Evolutionary conservation across 1,140 invertebrate species (phyloP), one percentile per base, ranked within the genome.

Genomic region (Heterodera carotae): DNA sequence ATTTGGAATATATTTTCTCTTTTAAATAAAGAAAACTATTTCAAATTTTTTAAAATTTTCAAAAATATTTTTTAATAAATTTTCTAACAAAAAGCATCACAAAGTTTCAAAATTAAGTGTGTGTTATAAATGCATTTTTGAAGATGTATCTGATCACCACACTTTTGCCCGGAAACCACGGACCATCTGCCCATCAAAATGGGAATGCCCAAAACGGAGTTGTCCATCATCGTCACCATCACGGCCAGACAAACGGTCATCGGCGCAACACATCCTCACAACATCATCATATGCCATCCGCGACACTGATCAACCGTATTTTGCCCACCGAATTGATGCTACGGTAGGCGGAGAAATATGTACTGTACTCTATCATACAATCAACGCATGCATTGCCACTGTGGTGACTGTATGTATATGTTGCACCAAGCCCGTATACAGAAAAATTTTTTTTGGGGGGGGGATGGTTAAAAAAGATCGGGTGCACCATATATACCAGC

Each of bases 121-220:
- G 6, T 43, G 12, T 43, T 43, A 8, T 43, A 8, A 0, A 43
- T 43, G 6, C 6, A 8, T 43, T 43, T 22, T 75, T 76, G 76
- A 31, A 87, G 85, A 87, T 85, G 85, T 87, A 87, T 71, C 70
- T 87, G 29, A 87, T 87, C 43, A 87, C 85, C 29, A 84, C 86
- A 29, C 72, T 88, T 27, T 60, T 83, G 34, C 83, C 85, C n/a
- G n/a, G n/a, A 39, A 71, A 33, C 12, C 60, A 53, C 34, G 71
- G 75, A 59, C 56, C 73, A n/a, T n/a, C n/a, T n/a, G 74, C 77
- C 18, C 81, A 81, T 69, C 75, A 81, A 48, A 69, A 69, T 29
- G 68, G 68, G 34, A 39, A 69, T 69, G 53, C 29, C 64, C 39
- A n/a, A 33, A 73, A 56, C 53, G 36, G 25, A n/a, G 15, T 18